A percentile compares a stretch with the other conserved stretches of the same genome.
Evolutionary conservation across 1,140 invertebrate species (phyloP).

Genomic region (Carcinoscorpius rotundicauda): DNA sequence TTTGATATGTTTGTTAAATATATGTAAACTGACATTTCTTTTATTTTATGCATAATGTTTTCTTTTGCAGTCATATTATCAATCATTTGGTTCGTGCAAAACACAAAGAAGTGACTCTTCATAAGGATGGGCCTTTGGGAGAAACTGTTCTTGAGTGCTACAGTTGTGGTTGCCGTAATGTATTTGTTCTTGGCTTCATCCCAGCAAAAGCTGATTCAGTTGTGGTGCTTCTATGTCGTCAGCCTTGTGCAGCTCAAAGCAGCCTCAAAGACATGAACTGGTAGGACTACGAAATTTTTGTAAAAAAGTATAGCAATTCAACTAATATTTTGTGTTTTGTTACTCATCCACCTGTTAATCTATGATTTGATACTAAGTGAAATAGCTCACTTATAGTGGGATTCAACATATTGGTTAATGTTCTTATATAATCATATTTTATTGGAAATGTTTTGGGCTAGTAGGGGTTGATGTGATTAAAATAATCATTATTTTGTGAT

Average conservation of each 20-base stretch:
- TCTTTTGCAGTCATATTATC: slow-evolving; percentile 76
- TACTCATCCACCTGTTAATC: too few species aligned
- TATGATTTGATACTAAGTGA: too few species aligned
- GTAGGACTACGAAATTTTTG: slow-evolving; percentile 32
- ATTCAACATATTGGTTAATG: too few species aligned
- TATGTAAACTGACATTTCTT: background rate
- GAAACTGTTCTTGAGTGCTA: slow-evolving; percentile 98
- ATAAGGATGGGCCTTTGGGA: slow-evolving; percentile 92
- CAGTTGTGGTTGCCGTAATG: slow-evolving; percentile 92
- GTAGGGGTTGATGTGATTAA: too few species aligned
- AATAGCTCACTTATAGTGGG: too few species aligned
- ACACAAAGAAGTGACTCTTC: slow-evolving; percentile 96
- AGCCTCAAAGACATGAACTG: slow-evolving; percentile 96
- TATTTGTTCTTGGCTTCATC: slow-evolving; percentile 97
- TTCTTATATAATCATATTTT: too few species aligned
- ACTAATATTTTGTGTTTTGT: background rate
- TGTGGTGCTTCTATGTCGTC: slow-evolving; percentile 92
- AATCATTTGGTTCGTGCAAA: slow-evolving; percentile 96
- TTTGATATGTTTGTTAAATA: slow-evolving; percentile 5
- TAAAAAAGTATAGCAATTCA: background rate
- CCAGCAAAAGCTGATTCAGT: slow-evolving; percentile 98
- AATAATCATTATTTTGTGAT: too few species aligned
- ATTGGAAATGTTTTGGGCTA: too few species aligned
- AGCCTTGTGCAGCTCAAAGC: slow-evolving; percentile 94
- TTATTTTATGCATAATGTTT: slow-evolving; percentile 4